These are phyloP conservation scores for Coptotermes formosanus DNA, from an alignment of 1,140 invertebrate species.

Conservation along the genomic window DNA sequence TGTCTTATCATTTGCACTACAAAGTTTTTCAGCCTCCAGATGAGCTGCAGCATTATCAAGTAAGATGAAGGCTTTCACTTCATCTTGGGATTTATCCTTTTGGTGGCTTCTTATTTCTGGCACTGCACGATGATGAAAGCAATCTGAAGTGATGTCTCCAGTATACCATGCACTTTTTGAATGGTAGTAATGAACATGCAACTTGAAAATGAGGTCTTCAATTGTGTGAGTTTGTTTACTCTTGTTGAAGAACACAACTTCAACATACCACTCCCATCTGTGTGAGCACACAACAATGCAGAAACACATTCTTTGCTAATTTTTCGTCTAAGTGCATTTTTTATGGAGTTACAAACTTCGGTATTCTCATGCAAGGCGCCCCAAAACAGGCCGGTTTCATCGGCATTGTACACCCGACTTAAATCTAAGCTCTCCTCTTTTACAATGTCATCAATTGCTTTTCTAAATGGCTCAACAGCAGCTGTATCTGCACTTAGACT, in stretches of 20 bases:
- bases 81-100: constrained; percentile 5
- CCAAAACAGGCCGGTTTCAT: neutral
- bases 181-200: constrained; percentile 10
- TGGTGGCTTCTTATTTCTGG: constrained; percentile 14
- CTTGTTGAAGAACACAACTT: neutral
- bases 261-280: neutral
- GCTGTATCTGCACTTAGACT: neutral
- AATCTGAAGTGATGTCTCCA: neutral
- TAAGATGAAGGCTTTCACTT: neutral
- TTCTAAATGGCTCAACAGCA: neutral
- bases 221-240: neutral
- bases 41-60: constrained; percentile 12
- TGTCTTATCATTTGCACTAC: neutral
- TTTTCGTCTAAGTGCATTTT: neutral
- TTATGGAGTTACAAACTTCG: neutral
- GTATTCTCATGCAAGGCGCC: neutral
- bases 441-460: neutral
- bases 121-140: neutral
- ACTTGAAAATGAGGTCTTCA: neutral
- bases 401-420: neutral
- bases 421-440: neutral
- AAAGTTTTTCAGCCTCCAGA: neutral
- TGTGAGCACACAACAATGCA: neutral
- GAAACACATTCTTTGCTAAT: neutral
- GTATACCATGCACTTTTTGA: constrained; percentile 12